Evolutionary conservation across 2,888 invertebrate species (phyloP).

Genomic region (Eupelmus urozonus): DNA sequence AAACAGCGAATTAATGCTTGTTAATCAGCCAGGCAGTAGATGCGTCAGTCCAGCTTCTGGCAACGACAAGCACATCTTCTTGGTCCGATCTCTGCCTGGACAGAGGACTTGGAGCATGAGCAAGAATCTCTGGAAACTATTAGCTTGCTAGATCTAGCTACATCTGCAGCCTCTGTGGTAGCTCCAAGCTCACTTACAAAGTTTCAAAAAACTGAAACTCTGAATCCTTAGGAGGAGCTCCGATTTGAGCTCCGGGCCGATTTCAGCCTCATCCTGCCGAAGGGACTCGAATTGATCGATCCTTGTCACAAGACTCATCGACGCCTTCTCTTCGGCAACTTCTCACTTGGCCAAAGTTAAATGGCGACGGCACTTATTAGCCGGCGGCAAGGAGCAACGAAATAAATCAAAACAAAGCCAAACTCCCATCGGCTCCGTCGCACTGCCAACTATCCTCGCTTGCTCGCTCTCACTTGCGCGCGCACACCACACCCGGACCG

Average conservation of each 20-base stretch:
- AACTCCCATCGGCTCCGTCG: too few species aligned
- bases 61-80: conserved; percentile 33
- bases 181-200: too few species aligned
- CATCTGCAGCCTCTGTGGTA: background rate
- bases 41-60: conserved; percentile 30
- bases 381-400: background rate
- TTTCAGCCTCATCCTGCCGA: conserved; percentile 31
- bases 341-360: too few species aligned
- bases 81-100: conserved; percentile 11
- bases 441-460: too few species aligned
- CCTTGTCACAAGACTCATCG: background rate
- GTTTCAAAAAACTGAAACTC: background rate
- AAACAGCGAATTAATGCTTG: background rate
- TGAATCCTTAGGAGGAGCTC: conserved; percentile 22
- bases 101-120: background rate
- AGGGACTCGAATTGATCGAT: background rate
- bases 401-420: conserved; percentile 22
- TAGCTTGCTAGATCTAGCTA: background rate
- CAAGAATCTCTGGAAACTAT: conserved; percentile 3
- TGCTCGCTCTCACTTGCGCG: background rate
- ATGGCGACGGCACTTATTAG: too few species aligned
- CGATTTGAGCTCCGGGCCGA: conserved; percentile 22
- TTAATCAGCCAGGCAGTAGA: conserved; percentile 40
- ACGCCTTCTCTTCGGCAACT: background rate
- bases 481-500: background rate